Evolutionary conservation across 2,888 invertebrate genomes (phyloP).

Genomic region (Calephelis perditalis): DNA sequence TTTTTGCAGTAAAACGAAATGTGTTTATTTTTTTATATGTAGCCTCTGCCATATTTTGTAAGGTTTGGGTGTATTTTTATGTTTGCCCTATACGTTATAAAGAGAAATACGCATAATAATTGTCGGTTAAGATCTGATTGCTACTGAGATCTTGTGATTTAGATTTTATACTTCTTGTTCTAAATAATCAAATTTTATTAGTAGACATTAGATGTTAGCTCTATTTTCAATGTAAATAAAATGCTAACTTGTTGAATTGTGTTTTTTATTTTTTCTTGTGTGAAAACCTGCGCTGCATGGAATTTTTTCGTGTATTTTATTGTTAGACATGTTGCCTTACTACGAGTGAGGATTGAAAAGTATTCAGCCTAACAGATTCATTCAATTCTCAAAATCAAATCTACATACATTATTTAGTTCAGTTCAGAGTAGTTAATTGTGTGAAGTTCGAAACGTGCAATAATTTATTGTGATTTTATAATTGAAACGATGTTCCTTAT

Average conservation of each 20-base stretch:
- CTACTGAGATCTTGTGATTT: constrained; percentile 74
- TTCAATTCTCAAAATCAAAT: too few species aligned
- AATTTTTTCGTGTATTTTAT: too few species aligned
- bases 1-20: constrained; percentile 38
- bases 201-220: constrained; percentile 76
- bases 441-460: too few species aligned
- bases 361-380: too few species aligned
- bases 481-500: too few species aligned
- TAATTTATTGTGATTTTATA: too few species aligned
- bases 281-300: neutral
- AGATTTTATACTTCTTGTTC: constrained; percentile 79
- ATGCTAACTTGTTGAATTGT: constrained; percentile 76
- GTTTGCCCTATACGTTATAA: constrained; percentile 28
- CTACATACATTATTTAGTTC: too few species aligned
- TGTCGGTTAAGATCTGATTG: constrained; percentile 61
- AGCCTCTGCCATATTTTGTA: constrained; percentile 18
- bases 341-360: neutral
- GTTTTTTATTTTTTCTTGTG: constrained; percentile 46
- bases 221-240: constrained; percentile 79
- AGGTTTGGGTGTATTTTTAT: constrained; percentile 21
- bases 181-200: constrained; percentile 75
- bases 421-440: too few species aligned
- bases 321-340: too few species aligned
- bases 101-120: constrained; percentile 30
- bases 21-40: constrained; percentile 39